phyloP scores from a whole-genome alignment of 92 coral and sea anemone genomes.

The Epizoanthus stellaris region DNA sequence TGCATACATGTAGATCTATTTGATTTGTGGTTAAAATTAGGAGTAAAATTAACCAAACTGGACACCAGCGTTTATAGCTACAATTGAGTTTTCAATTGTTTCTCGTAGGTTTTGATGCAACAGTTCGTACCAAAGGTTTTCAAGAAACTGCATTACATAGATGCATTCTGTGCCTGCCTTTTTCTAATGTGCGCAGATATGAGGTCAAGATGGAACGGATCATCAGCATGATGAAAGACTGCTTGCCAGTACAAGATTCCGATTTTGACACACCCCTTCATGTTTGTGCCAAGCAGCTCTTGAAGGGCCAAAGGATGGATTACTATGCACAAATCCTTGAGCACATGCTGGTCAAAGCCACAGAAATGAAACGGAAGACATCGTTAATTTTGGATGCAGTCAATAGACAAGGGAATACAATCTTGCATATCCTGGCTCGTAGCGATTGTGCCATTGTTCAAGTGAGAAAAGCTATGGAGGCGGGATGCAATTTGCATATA shows the following conservation, averaged over 20 bases:
- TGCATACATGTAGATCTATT: no score
- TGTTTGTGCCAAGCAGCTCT: constrained; percentile 70
- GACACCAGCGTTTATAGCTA: no score
- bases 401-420: constrained; percentile 71
- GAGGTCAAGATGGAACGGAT: constrained; percentile 47
- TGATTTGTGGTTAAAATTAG: no score
- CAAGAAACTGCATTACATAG: constrained; percentile 85
- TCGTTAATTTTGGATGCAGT: constrained; percentile 53
- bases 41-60: no score
- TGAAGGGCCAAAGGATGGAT: constrained; percentile 50
- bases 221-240: constrained; percentile 61
- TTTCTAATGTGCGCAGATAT: constrained; percentile 13
- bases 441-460: constrained; percentile 62
- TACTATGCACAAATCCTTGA: constrained; percentile 59
- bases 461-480: constrained; percentile 58
- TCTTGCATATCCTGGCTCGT: constrained; percentile 72
- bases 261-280: constrained; percentile 81
- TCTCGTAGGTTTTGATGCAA: constrained; percentile 69
- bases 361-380: constrained; percentile 53
- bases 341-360: constrained; percentile 61
- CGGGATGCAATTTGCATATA: constrained; percentile 63
- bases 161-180: constrained; percentile 65
- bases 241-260: constrained; percentile 68
- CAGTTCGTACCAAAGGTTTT: constrained; percentile 65
- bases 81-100: no score